phyloP scores from a whole-genome alignment of 92 coral and sea anemone species.

The Pocillopora meandrina region DNA sequence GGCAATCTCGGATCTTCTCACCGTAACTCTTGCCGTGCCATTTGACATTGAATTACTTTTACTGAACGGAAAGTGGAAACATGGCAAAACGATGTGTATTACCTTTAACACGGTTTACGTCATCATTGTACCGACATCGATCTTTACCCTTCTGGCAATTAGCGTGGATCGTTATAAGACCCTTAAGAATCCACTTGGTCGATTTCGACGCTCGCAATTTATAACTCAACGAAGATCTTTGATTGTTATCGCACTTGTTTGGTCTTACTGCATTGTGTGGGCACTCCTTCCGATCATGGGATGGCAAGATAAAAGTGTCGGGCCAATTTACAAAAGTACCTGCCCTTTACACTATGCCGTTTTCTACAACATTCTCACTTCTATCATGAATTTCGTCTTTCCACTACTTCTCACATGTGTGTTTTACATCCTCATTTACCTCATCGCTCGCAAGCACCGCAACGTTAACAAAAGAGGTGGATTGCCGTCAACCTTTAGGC shows the following conservation, averaged over 20 bases:
- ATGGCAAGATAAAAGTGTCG: conserved; percentile 54
- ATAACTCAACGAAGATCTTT: conserved; percentile 72
- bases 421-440: conserved; percentile 62
- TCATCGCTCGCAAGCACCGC: conserved; percentile 52
- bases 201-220: conserved; percentile 72
- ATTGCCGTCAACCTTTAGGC: background rate
- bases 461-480: conserved; percentile 29
- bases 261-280: conserved; percentile 82
- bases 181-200: conserved; percentile 73
- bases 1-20: conserved; percentile 62
- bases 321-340: conserved; percentile 23
- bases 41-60: conserved; percentile 76
- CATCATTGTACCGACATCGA: conserved; percentile 75
- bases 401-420: conserved; percentile 65
- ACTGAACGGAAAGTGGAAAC: conserved; percentile 59
- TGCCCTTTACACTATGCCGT: conserved; percentile 57
- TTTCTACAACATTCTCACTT: conserved; percentile 44
- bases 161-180: conserved; percentile 79
- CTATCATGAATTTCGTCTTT: conserved; percentile 53
- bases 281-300: conserved; percentile 83
- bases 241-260: conserved; percentile 55
- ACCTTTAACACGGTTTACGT: conserved; percentile 67
- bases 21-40: conserved; percentile 57
- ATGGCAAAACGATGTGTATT: conserved; percentile 65
- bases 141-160: conserved; percentile 72